Evolutionary conservation across 2,888 invertebrate species (phyloP), one percentile per base, ranked within the genome.

Genomic region (Acronicta leporina): DNA sequence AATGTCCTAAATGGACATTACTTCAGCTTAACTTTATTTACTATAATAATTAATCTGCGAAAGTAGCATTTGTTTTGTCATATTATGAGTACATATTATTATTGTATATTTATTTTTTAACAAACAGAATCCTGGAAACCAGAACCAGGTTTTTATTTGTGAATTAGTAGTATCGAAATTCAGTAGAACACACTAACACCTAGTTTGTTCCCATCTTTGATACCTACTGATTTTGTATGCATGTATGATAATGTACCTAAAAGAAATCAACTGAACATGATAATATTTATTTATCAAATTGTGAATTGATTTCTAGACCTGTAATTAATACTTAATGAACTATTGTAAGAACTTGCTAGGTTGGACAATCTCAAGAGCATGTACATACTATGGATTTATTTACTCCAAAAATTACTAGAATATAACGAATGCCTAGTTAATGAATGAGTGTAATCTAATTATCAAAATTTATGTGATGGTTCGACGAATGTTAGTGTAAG

Each of bases 361-460:
- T 88, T 87, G 80, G 82, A 82, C 82, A 83, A 81, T 88, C 88
- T 89, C 86, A 75, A 67, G 89, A 90, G 91, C 90, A 86, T 88
- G 82, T 87, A 87, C 84, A 85, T 84, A 85, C 69, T 64, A 85
- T 87, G 87, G 87, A 87, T 87, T 87, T 85, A 85, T 85, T 87
- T 88, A 92, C 91, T 92, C 92, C 92, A 92, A 92, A 92, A 90
- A 91, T 87, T 82, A 77, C 71, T 77, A 77, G 77, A 61, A 75
- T 73, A 64, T 77, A 73, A 74, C 55, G 62, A 75, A 75, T 75
- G 75, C 77, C 75, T 77, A 75, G 75, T 73, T 77, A 77, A 72
- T 68, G 68, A 71, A 77, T 72, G 77, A 77, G 72, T 74, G 77
- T 77, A 77, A 77, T 76, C 77, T 77, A 76, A 76, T 74, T 76